A percentile compares a stretch with the other conserved stretches of the same genome.
Evolutionary conservation across 2,113 vertebrate species (phyloP).

Genomic region (Psophia crepitans): DNA sequence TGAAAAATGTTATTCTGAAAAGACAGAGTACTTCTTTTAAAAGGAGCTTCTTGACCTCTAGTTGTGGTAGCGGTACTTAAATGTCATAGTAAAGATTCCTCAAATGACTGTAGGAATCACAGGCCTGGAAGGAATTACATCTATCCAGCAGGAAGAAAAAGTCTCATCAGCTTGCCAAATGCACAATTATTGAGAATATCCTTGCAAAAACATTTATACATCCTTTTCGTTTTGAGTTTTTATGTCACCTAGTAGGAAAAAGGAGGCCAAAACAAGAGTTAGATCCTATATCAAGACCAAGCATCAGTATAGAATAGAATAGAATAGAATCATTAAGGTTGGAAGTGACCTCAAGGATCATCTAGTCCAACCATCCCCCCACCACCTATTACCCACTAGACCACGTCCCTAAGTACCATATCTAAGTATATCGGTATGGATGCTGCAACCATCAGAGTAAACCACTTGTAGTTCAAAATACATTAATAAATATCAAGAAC

Average conservation of each 20-base stretch:
- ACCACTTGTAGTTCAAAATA: neutral
- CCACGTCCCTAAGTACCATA: too few relatives aligned
- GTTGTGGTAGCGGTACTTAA: neutral
- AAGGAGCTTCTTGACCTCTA: neutral
- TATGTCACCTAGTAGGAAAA: neutral
- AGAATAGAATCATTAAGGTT: too few relatives aligned
- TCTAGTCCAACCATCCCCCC: too few relatives aligned
- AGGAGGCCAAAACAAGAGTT: neutral
- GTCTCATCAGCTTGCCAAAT: neutral
- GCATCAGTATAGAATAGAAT: too few relatives aligned
- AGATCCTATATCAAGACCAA: neutral
- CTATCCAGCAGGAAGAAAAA: neutral
- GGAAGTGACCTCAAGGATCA: too few relatives aligned
- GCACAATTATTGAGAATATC: neutral
- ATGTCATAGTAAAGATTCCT: neutral
- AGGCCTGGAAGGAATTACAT: neutral
- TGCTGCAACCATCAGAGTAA: neutral
- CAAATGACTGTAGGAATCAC: neutral
- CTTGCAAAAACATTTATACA: neutral
- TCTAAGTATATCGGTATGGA: neutral
- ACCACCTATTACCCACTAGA: too few relatives aligned
- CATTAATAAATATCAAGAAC: neutral
- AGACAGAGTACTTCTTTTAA: neutral
- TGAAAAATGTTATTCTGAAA: conserved; percentile 9
- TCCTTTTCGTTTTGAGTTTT: neutral